Conservation (phyloP, 2,888 invertebrate species). For the Oegoconia quadripuncta region DNA sequence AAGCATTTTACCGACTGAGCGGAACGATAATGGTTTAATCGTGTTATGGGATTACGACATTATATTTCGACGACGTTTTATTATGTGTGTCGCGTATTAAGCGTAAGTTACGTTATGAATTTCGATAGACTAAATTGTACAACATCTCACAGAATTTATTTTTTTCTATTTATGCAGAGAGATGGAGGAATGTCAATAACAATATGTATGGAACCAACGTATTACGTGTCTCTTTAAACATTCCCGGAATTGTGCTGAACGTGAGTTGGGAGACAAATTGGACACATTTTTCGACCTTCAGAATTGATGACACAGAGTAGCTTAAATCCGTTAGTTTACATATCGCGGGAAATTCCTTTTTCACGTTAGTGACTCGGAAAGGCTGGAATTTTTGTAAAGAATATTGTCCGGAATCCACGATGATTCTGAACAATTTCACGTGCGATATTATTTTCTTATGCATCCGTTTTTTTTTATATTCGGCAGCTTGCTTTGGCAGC, state of each 20-base stretch:
- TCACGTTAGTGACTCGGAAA: no score
- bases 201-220: conserved; percentile 47
- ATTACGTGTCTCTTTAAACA: conserved; percentile 47
- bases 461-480: no score
- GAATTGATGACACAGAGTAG: conserved; percentile 42
- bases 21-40: conserved; percentile 10
- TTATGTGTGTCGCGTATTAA: not conserved
- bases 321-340: conserved; percentile 40
- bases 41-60: conserved; percentile 15
- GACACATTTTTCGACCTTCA: conserved; percentile 40
- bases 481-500: no score
- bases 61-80: conserved; percentile 9
- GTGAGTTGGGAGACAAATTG: conserved; percentile 54
- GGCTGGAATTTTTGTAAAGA: no score
- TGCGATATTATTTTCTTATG: no score
- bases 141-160: conserved; percentile 13
- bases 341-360: conserved; percentile 15
- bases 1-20: conserved; percentile 29
- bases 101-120: conserved; percentile 3
- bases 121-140: conserved; percentile 6
- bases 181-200: conserved; percentile 33
- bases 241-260: conserved; percentile 48
- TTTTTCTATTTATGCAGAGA: conserved; percentile 19
- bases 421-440: no score
- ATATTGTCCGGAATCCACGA: no score